Evolutionary conservation across 2,113 vertebrate species (phyloP), one percentile per base, ranked within the genome.

Genomic region (Callaeas wilsoni): DNA sequence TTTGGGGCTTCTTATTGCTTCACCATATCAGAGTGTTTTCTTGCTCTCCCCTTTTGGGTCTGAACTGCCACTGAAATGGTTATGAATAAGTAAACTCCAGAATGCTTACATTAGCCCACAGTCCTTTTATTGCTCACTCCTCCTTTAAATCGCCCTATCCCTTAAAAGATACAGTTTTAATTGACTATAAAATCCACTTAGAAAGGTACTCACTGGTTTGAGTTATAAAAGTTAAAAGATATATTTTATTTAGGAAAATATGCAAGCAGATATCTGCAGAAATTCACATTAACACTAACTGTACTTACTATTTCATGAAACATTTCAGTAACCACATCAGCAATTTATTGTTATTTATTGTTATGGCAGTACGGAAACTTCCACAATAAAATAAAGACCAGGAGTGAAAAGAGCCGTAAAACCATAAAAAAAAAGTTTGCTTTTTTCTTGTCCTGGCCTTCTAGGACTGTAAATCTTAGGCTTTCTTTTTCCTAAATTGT

Each of bases 391-490:
- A 71, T 80, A 87, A 85, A 95, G 82, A 67, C 30, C 55, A 96
- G 86, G 76, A 97, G 67, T 86, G 44, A 97, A 93, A 97, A 98
- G 96, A 96, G 94, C 74, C 96, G 97, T 97, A 98, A 98, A 98
- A 85, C 64, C 84, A 98, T 96, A 9, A 95, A 96, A 94, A 69
- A 89, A 89, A 87, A 70, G 44, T 83, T 88, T 69, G 59, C 82
- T 95, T 96, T 97, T 93, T 96, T 77, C 95, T 79, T 59, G 85
- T 93, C 94, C 94, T 92, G 93, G 75, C 87, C 95, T 96, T 83
- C 76, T 76, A 96, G 65, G 84, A 97, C 95, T 97, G 97, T 98
- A 98, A 98, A 98, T 97, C 86, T 96, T 82, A 89, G 73, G 94
- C 70, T 91, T 93, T 93, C 78, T 91, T 94, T 94, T 97, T 88